These are phyloP conservation scores for Osmerus mordax DNA, from an alignment of 2,113 vertebrate genomes.

Conservation along the genomic window DNA sequence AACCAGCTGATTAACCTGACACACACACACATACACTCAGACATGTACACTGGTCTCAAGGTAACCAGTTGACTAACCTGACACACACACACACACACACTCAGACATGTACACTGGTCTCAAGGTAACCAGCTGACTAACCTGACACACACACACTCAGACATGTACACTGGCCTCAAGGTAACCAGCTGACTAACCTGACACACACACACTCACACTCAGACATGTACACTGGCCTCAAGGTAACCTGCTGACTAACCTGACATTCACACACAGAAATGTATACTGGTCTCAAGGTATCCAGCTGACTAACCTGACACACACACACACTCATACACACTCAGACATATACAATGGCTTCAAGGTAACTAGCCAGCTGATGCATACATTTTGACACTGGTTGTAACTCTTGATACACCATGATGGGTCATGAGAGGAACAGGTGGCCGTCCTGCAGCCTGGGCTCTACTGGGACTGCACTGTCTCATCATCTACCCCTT, in stretches of 20 bases:
- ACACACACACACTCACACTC: slow-evolving; percentile 10
- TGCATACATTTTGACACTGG: no score
- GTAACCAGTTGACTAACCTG: slow-evolving; percentile 52
- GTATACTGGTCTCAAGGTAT: background rate
- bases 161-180: slow-evolving; percentile 90
- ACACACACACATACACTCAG: no score
- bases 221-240: no score
- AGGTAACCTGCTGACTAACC: slow-evolving; percentile 55
- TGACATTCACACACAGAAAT: background rate
- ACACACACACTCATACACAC: background rate
- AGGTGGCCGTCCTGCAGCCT: background rate
- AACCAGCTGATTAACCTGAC: background rate
- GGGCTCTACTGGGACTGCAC: background rate
- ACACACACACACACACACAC: background rate
- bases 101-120: slow-evolving; percentile 94
- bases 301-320: background rate
- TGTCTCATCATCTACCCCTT: background rate
- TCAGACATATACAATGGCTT: background rate
- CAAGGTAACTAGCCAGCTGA: background rate
- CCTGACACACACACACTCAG: slow-evolving; percentile 44
- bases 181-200: background rate
- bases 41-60: no score
- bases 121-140: slow-evolving; percentile 32
- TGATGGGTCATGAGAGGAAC: background rate
- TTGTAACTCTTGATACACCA: background rate